phyloP scores from a whole-genome alignment of 2,113 vertebrate genomes.

The Prunella himalayana region DNA sequence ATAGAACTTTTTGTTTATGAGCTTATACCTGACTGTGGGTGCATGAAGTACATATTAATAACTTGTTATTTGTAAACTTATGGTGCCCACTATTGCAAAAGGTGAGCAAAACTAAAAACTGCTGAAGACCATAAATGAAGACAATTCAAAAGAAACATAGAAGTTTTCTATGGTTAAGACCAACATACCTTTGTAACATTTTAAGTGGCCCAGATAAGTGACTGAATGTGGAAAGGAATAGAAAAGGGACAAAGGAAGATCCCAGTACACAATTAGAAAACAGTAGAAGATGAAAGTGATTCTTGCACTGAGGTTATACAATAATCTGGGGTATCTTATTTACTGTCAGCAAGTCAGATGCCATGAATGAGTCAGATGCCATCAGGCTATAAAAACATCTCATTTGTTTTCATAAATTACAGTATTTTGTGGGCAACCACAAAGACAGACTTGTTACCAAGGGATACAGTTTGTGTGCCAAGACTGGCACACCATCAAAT shows the following conservation, averaged over 20 bases:
- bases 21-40: neutral
- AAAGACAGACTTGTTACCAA: constrained; percentile 62
- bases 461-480: constrained; percentile 58
- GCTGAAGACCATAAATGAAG: neutral
- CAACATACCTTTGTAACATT: neutral
- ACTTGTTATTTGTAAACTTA: neutral
- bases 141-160: neutral
- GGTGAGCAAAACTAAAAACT: neutral
- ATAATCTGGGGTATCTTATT: constrained; percentile 15
- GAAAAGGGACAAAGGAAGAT: neutral
- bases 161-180: neutral
- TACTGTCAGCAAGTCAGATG: constrained; percentile 46
- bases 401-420: constrained; percentile 68
- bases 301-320: neutral
- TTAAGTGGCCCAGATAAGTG: neutral
- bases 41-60: neutral
- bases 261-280: neutral
- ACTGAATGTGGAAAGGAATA: neutral
- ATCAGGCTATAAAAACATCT: constrained; percentile 51
- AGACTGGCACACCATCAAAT: constrained; percentile 64
- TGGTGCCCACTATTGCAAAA: neutral
- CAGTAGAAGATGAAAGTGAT: neutral
- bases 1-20: neutral
- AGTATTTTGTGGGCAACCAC: constrained; percentile 61
- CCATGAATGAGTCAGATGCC: constrained; percentile 43